These are phyloP conservation scores for Talpa occidentalis DNA, from an alignment of 2,113 vertebrate genomes.

Conservation along the genomic window DNA sequence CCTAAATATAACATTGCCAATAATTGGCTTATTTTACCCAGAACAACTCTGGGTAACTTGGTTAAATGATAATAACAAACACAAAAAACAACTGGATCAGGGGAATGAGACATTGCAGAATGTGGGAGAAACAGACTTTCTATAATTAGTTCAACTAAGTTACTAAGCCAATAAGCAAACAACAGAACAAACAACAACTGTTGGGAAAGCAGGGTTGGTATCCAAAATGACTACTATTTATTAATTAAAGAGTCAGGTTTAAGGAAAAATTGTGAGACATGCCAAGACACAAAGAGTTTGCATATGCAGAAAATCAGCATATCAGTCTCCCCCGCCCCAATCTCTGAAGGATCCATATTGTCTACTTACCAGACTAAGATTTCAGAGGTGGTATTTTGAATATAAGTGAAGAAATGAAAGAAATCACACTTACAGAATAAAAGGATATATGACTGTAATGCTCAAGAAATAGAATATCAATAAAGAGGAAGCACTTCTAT, in stretches of 20 bases:
- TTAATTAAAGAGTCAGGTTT: background rate
- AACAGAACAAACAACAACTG: background rate
- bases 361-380: background rate
- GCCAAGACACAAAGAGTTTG: background rate
- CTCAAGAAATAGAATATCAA: background rate
- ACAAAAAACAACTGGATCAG: too few relatives aligned
- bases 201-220: too few relatives aligned
- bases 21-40: background rate
- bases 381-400: background rate
- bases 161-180: background rate
- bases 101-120: background rate
- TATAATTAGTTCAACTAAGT: background rate
- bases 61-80: background rate
- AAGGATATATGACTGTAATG: background rate
- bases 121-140: background rate
- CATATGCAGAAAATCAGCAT: background rate
- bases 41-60: background rate
- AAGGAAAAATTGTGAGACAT: background rate
- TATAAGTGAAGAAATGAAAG: background rate
- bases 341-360: background rate
- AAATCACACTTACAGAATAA: background rate
- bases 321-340: too few relatives aligned
- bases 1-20: background rate
- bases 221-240: too few relatives aligned
- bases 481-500: background rate